A percentile compares a stretch with the other conserved stretches of the same genome.
Evolutionary conservation across 1,140 invertebrate genomes (phyloP).

Genomic region (Bombus impatiens): DNA sequence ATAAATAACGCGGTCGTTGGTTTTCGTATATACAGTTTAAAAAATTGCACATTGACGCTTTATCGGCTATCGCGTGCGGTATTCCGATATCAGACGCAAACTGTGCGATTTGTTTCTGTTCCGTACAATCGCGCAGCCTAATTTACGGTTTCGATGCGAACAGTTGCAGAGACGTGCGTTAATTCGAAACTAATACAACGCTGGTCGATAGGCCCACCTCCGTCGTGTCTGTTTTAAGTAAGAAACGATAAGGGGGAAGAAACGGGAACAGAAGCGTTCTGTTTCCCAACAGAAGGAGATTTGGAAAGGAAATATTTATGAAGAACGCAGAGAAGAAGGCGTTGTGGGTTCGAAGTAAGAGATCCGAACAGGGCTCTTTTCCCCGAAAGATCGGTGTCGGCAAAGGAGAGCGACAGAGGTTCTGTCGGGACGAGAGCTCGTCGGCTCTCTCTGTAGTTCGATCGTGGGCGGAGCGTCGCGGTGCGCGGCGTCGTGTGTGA

Average conservation of each 20-base stretch:
- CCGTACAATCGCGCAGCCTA: too few species aligned
- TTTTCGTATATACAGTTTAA: too few species aligned
- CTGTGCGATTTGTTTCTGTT: too few species aligned
- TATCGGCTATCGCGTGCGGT: too few species aligned
- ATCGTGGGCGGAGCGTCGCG: slow-evolving; percentile 80
- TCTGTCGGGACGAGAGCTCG: slow-evolving; percentile 28
- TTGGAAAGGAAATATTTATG: slow-evolving; percentile 40
- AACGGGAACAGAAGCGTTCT: background rate
- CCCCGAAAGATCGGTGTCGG: slow-evolving; percentile 32
- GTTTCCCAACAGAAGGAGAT: slow-evolving; percentile 32
- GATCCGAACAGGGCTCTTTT: slow-evolving; percentile 4
- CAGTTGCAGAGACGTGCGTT: background rate
- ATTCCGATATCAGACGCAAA: too few species aligned
- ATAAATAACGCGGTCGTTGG: too few species aligned
- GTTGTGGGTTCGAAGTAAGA: background rate
- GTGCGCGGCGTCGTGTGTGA: slow-evolving; percentile 79
- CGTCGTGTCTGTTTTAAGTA: background rate
- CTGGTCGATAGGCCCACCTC: too few species aligned
- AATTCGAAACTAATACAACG: background rate
- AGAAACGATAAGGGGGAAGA: background rate
- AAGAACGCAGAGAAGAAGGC: background rate
- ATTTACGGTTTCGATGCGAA: too few species aligned
- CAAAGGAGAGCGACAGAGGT: slow-evolving; percentile 2
- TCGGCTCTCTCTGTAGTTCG: slow-evolving; percentile 78
- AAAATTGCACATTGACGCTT: too few species aligned